Evolutionary conservation across 2,888 invertebrate species (phyloP), one percentile per base, ranked within the genome.

Genomic region (Vanessa cardui): DNA sequence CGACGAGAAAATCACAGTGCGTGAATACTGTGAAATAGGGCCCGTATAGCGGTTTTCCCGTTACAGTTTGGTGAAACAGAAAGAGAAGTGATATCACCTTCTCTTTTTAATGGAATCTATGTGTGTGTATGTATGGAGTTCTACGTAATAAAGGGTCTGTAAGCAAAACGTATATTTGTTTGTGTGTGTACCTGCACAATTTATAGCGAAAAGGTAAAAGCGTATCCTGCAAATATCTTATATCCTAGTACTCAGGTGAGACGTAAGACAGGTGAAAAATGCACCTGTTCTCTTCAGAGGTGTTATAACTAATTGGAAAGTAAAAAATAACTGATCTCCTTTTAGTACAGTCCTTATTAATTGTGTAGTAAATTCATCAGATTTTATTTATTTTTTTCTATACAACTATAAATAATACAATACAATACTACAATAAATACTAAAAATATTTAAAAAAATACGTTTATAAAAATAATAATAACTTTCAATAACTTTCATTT

Each of bases 251-350:
- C 69, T 77, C 86, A 90, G 90, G 89, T 91, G 85, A 85, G 83
- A 80, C 71, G 81, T 85, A 88, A 89, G 88, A 88, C 87, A 90
- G 88, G 91, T 92, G 83, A 88, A 88, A 87, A 86, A 82, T 84
- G 81, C 82, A 85, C 86, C 83, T 85, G 76, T 75, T 75, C 75
- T 68, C 76, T 80, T 80, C 77, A 31, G 31, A 60, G 54, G 26
- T 45, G 26, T 47, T 20, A 18, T 26, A 3, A 44, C n/a, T 44
- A n/a, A 12, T 44, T 39, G 9, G 4, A 4, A 39, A 39, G 9
- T 39, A 39, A 12, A 39, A 39, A 39, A 12, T 39, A 39, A 39
- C 39, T 39, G 12, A 39, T 39, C 12, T 39, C 39, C 7, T 39
- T 39, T 39, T 4, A 39, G 39, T 9, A 12, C 4, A 39, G 0